phyloP scores from a whole-genome alignment of 1,140 invertebrate species.

The Hesperophylax magnus region DNA sequence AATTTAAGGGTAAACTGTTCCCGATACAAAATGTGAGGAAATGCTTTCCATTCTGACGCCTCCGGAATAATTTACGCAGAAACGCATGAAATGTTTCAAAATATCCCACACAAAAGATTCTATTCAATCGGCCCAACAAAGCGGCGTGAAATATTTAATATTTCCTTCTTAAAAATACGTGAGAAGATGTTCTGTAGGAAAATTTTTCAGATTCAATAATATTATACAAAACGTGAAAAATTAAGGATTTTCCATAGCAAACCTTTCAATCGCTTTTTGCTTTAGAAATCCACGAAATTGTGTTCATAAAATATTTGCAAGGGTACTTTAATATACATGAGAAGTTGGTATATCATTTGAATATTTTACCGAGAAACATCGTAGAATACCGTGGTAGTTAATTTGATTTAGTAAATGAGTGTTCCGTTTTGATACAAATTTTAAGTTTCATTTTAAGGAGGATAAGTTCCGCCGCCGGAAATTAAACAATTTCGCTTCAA shows the following conservation, averaged over 20 bases:
- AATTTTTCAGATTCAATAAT: conserved; percentile 37
- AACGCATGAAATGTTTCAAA: conserved; percentile 55
- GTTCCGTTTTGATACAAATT: neutral
- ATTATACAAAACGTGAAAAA: conserved; percentile 17
- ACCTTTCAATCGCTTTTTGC: neutral
- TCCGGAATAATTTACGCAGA: conserved; percentile 51
- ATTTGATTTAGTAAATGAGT: conserved; percentile 1
- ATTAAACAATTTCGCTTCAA: conserved; percentile 19
- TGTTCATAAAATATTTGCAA: neutral
- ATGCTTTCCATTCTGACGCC: conserved; percentile 37
- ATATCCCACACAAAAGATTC: conserved; percentile 28
- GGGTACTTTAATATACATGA: neutral
- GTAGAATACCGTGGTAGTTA: neutral
- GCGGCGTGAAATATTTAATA: conserved; percentile 52
- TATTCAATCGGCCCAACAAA: conserved; percentile 55
- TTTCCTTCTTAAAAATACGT: conserved; percentile 34
- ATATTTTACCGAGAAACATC: neutral
- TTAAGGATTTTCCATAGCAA: neutral
- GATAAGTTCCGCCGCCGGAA: neutral
- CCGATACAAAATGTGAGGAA: conserved; percentile 41
- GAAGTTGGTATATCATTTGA: neutral
- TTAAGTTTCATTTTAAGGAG: conserved; percentile 1
- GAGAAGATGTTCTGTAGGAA: conserved; percentile 16
- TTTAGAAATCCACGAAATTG: neutral
- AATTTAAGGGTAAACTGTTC: conserved; percentile 42